A percentile compares a stretch with the other conserved stretches of the same genome.
phyloP scores from a whole-genome alignment of 2,888 invertebrate species.

The Branchellion lobata region DNA sequence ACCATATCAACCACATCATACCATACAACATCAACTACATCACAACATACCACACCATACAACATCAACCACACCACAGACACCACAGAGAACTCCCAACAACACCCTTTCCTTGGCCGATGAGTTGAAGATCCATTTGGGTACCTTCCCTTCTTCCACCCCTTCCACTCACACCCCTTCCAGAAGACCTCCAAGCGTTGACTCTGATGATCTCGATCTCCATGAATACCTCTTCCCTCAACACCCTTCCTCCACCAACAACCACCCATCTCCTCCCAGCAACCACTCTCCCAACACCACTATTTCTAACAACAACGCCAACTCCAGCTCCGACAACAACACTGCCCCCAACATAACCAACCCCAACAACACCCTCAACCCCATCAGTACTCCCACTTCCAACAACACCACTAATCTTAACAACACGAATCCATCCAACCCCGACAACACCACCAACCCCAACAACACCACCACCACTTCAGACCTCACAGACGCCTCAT shows the following conservation, averaged over 20 bases:
- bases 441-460: not conserved
- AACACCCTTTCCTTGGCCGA: constrained; percentile 5
- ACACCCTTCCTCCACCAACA: no score
- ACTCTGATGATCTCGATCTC: no score
- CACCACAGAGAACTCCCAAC: no score
- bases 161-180: no score
- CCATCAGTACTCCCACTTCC: not conserved
- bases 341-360: constrained; percentile 4
- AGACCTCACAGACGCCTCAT: no score
- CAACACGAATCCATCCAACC: no score
- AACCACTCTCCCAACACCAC: not conserved
- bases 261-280: no score
- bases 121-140: not conserved
- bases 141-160: no score
- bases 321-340: not conserved
- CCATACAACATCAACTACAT: not conserved
- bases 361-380: no score
- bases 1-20: not conserved
- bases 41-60: not conserved
- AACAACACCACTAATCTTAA: not conserved
- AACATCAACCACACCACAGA: no score
- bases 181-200: no score
- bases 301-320: not conserved
- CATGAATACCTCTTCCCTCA: no score
- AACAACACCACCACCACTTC: not conserved